Evolutionary conservation across 2,797 vertebrate genomes (phyloP).

Genomic region (Jordanella pulchra): DNA sequence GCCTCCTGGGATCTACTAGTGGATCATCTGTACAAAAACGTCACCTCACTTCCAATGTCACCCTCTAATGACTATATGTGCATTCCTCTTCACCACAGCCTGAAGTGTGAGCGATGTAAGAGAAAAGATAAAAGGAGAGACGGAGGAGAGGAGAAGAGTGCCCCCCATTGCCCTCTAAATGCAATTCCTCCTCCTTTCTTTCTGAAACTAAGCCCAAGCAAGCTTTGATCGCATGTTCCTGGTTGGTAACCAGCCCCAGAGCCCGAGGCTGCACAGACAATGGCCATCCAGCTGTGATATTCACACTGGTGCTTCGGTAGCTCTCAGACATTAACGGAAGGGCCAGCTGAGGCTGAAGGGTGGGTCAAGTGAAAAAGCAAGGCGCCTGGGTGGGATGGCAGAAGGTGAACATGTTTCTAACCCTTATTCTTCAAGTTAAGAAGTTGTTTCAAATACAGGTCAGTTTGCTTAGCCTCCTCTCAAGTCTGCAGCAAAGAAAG

Average conservation of each 20-base stretch:
- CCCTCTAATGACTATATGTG: slow-evolving; percentile 80
- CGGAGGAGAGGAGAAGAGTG: slow-evolving; percentile 64
- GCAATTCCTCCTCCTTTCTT: slow-evolving; percentile 68
- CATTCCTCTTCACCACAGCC: slow-evolving; percentile 80
- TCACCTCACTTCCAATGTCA: slow-evolving; percentile 76
- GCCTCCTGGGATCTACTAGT: slow-evolving; percentile 54
- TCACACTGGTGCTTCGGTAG: slow-evolving; percentile 67
- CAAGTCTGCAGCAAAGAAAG: background rate
- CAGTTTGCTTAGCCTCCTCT: slow-evolving; percentile 40
- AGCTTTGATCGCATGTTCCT: slow-evolving; percentile 82
- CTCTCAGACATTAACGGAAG: slow-evolving; percentile 59
- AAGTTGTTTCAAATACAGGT: slow-evolving; percentile 51
- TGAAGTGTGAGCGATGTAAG: slow-evolving; percentile 71
- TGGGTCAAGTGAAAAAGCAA: slow-evolving; percentile 66
- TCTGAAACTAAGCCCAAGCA: slow-evolving; percentile 72
- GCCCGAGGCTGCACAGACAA: slow-evolving; percentile 70
- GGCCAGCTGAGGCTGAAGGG: slow-evolving; percentile 50
- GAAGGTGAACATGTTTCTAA: slow-evolving; percentile 61
- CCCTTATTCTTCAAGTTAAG: slow-evolving; percentile 32
- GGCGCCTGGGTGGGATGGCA: slow-evolving; percentile 62
- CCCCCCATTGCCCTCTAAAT: slow-evolving; percentile 39
- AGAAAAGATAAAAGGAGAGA: slow-evolving; percentile 45
- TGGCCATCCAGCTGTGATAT: slow-evolving; percentile 81
- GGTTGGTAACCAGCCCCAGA: slow-evolving; percentile 73
- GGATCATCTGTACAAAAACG: slow-evolving; percentile 60